A percentile compares a stretch with the other conserved stretches of the same genome.
phyloP scores from a whole-genome alignment of 1,140 invertebrate genomes.

The Scylla paramamosain region DNA sequence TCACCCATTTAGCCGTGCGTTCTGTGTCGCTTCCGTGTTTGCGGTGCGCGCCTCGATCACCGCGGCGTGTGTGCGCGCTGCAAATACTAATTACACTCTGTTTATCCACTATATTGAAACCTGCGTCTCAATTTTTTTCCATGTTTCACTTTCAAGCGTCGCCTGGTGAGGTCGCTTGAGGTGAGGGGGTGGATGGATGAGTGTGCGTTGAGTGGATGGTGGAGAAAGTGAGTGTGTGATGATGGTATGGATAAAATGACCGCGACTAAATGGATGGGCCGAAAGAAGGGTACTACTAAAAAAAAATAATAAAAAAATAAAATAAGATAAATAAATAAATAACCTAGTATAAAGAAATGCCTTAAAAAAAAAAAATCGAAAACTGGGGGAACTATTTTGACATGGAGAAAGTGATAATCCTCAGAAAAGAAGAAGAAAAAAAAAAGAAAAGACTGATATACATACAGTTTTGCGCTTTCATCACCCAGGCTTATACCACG shows the following conservation, averaged over 20 bases:
- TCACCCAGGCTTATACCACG: too few species aligned
- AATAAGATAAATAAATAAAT: too few species aligned
- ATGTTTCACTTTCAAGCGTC: not conserved
- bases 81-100: constrained; percentile 7
- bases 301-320: too few species aligned
- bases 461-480: too few species aligned
- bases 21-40: not conserved
- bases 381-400: too few species aligned
- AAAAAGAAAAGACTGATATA: too few species aligned
- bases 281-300: too few species aligned
- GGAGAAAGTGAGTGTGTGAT: not conserved
- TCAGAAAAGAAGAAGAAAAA: too few species aligned
- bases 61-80: not conserved
- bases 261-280: too few species aligned
- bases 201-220: not conserved
- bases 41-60: not conserved
- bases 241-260: not conserved
- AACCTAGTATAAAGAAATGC: too few species aligned
- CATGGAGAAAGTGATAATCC: too few species aligned
- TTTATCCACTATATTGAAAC: not conserved
- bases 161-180: not conserved
- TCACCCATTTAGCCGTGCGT: constrained; percentile 17
- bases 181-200: not conserved
- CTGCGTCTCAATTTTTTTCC: not conserved
- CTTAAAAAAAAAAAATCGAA: too few species aligned